phyloP scores from a whole-genome alignment of 2,113 vertebrate species.

The Crotalus horridus region DNA sequence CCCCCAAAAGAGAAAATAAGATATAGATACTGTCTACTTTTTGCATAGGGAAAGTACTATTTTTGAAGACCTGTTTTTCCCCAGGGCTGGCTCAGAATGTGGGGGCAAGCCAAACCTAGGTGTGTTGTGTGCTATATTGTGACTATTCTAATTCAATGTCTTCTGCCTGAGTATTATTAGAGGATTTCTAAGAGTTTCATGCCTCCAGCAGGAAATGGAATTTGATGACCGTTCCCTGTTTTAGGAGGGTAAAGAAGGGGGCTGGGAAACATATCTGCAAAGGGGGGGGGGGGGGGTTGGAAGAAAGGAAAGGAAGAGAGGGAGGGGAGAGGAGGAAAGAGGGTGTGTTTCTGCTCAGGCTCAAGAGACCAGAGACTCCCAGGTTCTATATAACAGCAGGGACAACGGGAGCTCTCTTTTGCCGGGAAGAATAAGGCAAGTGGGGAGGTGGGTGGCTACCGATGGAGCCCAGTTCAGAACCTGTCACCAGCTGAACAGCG shows the following conservation, averaged over 20 bases:
- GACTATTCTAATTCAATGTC: background rate
- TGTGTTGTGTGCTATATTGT: background rate
- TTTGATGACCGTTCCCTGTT: background rate
- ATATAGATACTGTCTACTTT: background rate
- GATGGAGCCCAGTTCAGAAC: background rate
- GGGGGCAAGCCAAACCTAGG: background rate
- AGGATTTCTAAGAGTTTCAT: background rate
- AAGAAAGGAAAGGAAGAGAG: background rate
- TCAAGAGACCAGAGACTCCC: background rate
- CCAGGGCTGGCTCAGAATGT: background rate
- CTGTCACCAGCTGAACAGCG: background rate
- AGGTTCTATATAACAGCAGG: background rate
- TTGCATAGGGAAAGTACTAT: background rate
- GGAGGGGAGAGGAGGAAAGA: background rate
- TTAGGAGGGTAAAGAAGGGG: conserved; percentile 27
- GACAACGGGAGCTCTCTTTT: background rate
- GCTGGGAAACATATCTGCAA: conserved; percentile 12
- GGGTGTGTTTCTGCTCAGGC: background rate
- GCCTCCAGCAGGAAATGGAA: conserved; percentile 15
- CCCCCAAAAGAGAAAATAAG: background rate
- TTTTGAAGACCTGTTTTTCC: background rate
- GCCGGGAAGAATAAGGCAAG: background rate
- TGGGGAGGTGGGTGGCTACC: background rate
- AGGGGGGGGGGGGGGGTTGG: background rate
- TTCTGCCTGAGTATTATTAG: background rate